phyloP scores from a whole-genome alignment of 2,113 vertebrate species.

The Coturnix japonica region DNA sequence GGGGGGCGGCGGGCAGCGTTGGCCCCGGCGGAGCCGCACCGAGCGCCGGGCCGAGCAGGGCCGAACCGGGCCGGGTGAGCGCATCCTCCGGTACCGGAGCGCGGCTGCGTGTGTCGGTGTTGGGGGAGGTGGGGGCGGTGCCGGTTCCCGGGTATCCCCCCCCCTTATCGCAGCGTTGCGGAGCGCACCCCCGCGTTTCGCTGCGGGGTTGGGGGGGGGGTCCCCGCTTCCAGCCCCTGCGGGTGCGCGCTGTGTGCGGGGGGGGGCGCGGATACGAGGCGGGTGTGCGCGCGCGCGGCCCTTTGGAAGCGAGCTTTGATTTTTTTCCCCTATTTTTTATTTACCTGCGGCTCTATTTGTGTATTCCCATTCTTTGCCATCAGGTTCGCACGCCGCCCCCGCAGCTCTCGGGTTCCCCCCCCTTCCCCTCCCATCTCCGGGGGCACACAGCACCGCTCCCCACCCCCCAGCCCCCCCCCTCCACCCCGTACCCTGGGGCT shows the following conservation, averaged over 20 bases:
- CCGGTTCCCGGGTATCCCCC: not conserved
- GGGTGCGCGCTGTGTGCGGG: no score
- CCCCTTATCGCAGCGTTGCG: not conserved
- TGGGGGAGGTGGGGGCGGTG: not conserved
- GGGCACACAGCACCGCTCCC: not conserved
- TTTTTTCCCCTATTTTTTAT: not conserved
- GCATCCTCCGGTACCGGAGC: not conserved
- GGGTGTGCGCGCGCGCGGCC: not conserved
- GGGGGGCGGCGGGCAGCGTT: not conserved
- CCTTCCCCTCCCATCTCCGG: not conserved
- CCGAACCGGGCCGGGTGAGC: not conserved
- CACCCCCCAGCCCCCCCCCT: no score
- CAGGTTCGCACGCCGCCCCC: not conserved
- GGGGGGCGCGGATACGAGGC: no score
- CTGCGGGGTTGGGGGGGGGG: no score
- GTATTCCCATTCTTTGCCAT: not conserved
- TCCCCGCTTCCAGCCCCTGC: no score
- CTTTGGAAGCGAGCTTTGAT: not conserved
- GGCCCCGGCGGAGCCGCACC: not conserved
- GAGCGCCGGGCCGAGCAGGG: not conserved
- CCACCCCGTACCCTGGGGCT: not conserved
- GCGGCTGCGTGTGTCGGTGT: not conserved
- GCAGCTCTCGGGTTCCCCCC: not conserved
- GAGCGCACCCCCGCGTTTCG: not conserved
- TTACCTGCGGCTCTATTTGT: not conserved